Base-by-base conservation (phyloP, 1,140 invertebrate species). In the Oedothorax gibbosus region DNA sequence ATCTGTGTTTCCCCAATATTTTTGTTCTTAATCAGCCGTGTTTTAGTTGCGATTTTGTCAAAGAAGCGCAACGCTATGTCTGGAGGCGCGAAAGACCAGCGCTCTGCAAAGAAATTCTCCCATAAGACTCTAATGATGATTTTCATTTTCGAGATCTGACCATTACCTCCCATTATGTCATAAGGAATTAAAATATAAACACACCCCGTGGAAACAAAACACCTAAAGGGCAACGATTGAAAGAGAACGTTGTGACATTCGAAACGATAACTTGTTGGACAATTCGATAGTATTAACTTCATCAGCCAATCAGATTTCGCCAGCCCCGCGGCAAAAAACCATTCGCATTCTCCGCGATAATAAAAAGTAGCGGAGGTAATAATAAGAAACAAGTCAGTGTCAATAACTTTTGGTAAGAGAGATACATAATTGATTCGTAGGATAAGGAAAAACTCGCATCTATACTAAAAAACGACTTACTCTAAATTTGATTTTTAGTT, bases 111-210 rank as follows among this genome's bases (percentile, higher is more conserved):
- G 5, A 49, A 20, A 60, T 79, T 35, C 64, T 18, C 77, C 62
- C 62, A 66, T 68, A 54, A 51, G 49, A 65, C 20, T 66, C 62
- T 66, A 79, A 79, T 79, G 62, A 68, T 54, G 62, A 79, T 79
- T 79, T 66, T 79, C 62, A 68, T 21, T 79, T 51, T 56, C 21
- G 35, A 66, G 77, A 65, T 79, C 64, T 21, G 77, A 51, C 77
- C 50, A 79, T 79, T 79, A 79, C 56, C 12, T 54, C 60, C 62
- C 77, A 79, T 79, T 79, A 79, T 79, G 77, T 79, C 60, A 79
- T 66, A 79, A 79, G 68, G 57, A 62, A 79, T 79, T 79, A 79
- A 79, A 79, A 79, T 82, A 82, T 65, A 35, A 81, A 73, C 69
- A 82, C 72, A 73, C 11, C 8, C 5, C 15, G 20, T 15, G 35